A percentile compares a stretch with the other conserved stretches of the same genome.
Conservation (phyloP, 2,113 vertebrate species). For the Microcebus ravelobensis region DNA sequence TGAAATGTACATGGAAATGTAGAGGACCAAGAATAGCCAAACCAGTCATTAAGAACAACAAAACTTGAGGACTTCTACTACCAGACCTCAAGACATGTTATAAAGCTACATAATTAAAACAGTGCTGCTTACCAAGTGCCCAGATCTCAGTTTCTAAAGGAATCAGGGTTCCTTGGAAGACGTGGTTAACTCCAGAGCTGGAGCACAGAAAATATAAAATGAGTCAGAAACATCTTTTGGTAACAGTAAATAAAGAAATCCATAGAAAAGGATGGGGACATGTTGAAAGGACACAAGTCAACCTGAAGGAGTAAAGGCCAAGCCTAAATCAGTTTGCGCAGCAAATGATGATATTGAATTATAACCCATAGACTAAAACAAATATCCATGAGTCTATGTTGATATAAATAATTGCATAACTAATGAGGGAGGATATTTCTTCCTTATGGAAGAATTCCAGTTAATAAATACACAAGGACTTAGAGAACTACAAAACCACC, state of each 20-base stretch:
- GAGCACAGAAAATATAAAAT: constrained; percentile 1
- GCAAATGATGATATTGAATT: not conserved
- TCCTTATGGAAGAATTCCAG: not conserved
- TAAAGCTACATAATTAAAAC: not conserved
- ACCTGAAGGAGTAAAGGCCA: not conserved
- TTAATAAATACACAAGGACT: not conserved
- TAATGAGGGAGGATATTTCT: not conserved
- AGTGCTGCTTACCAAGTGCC: not conserved
- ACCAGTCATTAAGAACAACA: constrained; percentile 6
- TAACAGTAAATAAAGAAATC: not conserved
- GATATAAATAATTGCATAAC: not conserved
- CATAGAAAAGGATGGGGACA: not conserved
- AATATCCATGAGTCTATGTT: not conserved
- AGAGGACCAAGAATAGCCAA: constrained; percentile 1
- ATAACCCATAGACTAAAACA: not conserved
- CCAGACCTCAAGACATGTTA: not conserved
- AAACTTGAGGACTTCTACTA: not conserved
- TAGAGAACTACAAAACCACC: not conserved
- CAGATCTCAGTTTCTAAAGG: not conserved
- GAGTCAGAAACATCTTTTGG: not conserved
- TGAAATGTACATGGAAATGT: no score
- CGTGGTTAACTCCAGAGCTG: not conserved
- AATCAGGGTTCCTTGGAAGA: not conserved
- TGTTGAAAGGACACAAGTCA: not conserved
- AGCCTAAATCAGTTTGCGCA: not conserved